phyloP scores from a whole-genome alignment of 2,113 vertebrate genomes.

The Arothron firmamentum region DNA sequence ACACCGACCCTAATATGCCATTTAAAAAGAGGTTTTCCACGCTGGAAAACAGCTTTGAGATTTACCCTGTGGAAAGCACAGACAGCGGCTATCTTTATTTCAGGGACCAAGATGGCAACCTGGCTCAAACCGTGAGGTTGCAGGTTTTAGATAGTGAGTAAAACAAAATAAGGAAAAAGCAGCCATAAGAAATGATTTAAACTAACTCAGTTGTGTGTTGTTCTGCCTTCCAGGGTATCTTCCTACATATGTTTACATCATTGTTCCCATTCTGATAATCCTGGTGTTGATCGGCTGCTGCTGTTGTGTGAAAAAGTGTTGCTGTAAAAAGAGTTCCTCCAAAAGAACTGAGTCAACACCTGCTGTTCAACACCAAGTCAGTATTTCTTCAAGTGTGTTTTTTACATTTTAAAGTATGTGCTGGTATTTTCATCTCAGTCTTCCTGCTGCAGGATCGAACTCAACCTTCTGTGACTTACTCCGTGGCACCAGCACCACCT shows the following conservation, averaged over 20 bases:
- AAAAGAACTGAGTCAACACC: constrained; percentile 10
- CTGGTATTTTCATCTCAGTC: not conserved
- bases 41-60: too few species aligned
- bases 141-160: too few species aligned
- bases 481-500: not conserved
- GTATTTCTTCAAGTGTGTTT: constrained; percentile 12
- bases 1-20: too few species aligned
- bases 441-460: constrained; percentile 11
- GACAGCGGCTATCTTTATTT: too few species aligned
- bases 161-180: too few species aligned
- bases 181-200: not conserved
- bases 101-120: too few species aligned
- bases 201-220: not conserved
- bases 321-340: constrained; percentile 30
- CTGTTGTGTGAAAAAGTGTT: constrained; percentile 37
- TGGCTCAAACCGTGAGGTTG: too few species aligned
- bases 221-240: not conserved
- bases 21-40: too few species aligned
- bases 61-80: too few species aligned
- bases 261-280: not conserved
- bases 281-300: not conserved
- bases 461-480: constrained; percentile 2
- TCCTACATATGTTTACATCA: not conserved
- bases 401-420: not conserved
- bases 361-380: constrained; percentile 28